phyloP scores from a whole-genome alignment of 2,888 invertebrate genomes.

The Himalopsyche kuldschensis region DNA sequence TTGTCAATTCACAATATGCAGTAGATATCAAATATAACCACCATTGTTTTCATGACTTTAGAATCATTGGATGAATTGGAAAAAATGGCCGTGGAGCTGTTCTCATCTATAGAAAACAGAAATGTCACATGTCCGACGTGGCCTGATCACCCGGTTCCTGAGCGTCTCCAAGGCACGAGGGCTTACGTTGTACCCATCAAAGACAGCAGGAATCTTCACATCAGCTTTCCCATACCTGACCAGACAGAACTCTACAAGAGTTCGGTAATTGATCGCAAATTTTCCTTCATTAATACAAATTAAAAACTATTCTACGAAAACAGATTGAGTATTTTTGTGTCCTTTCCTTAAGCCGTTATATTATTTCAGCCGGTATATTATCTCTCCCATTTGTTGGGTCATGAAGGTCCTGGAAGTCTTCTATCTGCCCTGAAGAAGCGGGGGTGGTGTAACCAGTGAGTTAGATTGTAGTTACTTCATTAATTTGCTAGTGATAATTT shows the following conservation, averaged over 20 bases:
- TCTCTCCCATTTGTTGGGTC: slow-evolving; percentile 89
- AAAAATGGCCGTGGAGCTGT: slow-evolving; percentile 74
- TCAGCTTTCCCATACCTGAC: slow-evolving; percentile 91
- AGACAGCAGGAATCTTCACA: slow-evolving; percentile 80
- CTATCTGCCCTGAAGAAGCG: slow-evolving; percentile 82
- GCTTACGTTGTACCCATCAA: slow-evolving; percentile 86
- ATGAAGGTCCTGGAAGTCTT: slow-evolving; percentile 94
- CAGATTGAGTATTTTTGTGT: background rate
- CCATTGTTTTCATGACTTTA: slow-evolving; percentile 48
- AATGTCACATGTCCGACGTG: slow-evolving; percentile 72
- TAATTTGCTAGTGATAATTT: no score
- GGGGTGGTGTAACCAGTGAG: slow-evolving; percentile 86
- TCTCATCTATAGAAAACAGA: slow-evolving; percentile 77
- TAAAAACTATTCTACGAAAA: background rate
- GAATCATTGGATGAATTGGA: slow-evolving; percentile 89
- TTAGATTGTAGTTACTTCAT: background rate
- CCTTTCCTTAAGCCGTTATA: background rate
- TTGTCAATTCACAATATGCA: no score
- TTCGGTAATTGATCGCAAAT: slow-evolving; percentile 57
- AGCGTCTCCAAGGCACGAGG: slow-evolving; percentile 70
- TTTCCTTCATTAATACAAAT: background rate
- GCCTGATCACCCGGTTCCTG: slow-evolving; percentile 80
- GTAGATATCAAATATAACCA: no score
- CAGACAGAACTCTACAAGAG: slow-evolving; percentile 79
- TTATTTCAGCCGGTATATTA: slow-evolving; percentile 80